Percentiles rank a stretch among this genome's conserved stretches.
Conservation (phyloP, 2,113 vertebrate species). For the Platichthys stellatus region DNA sequence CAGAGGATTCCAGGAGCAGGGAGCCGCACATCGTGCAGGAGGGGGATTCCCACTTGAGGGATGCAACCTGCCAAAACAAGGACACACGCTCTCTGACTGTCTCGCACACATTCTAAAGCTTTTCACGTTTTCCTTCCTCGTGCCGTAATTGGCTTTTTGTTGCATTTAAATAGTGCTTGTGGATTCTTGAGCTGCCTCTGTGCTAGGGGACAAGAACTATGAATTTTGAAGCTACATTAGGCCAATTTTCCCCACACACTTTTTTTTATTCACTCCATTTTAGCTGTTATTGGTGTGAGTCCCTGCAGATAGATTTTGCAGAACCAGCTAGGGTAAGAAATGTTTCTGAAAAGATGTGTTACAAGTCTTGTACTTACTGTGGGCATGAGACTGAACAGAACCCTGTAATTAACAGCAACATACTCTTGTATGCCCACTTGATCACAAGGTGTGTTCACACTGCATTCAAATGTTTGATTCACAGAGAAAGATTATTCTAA, state of each 20-base stretch:
- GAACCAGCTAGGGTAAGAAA: neutral
- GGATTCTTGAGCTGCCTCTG: neutral
- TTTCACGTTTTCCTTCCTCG: neutral
- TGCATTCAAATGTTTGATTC: neutral
- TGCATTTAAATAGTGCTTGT: conserved; percentile 3
- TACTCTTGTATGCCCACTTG: neutral
- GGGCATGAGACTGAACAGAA: neutral
- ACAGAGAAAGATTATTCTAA: neutral
- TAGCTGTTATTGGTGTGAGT: neutral
- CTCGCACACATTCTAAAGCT: neutral
- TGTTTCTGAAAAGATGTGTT: no score
- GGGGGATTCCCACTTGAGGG: conserved; percentile 20
- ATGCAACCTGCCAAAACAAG: conserved; percentile 28
- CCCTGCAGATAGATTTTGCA: neutral
- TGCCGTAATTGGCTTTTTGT: conserved; percentile 4
- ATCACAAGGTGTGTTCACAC: neutral
- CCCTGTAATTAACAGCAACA: no score
- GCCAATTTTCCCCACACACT: neutral
- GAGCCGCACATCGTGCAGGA: conserved; percentile 2
- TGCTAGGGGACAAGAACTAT: neutral
- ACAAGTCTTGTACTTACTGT: neutral
- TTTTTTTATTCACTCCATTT: neutral
- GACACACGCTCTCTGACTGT: neutral
- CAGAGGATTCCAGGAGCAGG: conserved; percentile 14
- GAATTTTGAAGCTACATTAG: neutral